Conservation (phyloP, 2,888 invertebrate species). For the Leptarthrus brevirostris region DNA sequence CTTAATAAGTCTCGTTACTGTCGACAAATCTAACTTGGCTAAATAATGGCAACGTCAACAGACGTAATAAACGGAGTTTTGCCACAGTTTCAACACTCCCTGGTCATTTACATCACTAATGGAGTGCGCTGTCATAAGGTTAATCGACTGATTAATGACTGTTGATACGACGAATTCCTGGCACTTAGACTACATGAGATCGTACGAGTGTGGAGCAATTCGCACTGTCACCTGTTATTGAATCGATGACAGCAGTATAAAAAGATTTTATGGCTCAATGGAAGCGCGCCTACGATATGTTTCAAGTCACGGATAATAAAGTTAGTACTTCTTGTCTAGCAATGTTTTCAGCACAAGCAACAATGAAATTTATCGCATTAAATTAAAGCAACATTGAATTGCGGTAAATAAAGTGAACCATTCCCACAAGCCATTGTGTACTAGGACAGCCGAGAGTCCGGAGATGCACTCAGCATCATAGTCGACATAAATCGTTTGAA, state of each 20-base stretch:
- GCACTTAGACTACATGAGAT: background rate
- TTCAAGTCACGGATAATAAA: slow-evolving; percentile 11
- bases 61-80: background rate
- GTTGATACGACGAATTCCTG: slow-evolving; percentile 1
- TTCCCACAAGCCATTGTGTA: background rate
- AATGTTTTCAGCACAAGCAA: background rate
- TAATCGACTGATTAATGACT: slow-evolving; percentile 42
- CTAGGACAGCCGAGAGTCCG: background rate
- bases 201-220: background rate
- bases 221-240: slow-evolving; percentile 6
- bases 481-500: slow-evolving; percentile 49
- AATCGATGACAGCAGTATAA: background rate
- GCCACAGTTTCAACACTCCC: background rate
- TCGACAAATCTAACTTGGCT: background rate
- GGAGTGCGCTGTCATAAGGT: slow-evolving; percentile 22
- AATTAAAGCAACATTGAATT: slow-evolving; percentile 42
- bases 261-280: background rate
- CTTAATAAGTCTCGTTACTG: no score
- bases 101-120: slow-evolving; percentile 27
- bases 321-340: background rate
- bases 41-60: background rate
- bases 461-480: slow-evolving; percentile 13
- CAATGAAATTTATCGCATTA: slow-evolving; percentile 23
- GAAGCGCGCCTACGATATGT: background rate
- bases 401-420: slow-evolving; percentile 28